Evolutionary conservation across 2,113 vertebrate genomes (phyloP).

Genomic region (Toxostoma redivivum): DNA sequence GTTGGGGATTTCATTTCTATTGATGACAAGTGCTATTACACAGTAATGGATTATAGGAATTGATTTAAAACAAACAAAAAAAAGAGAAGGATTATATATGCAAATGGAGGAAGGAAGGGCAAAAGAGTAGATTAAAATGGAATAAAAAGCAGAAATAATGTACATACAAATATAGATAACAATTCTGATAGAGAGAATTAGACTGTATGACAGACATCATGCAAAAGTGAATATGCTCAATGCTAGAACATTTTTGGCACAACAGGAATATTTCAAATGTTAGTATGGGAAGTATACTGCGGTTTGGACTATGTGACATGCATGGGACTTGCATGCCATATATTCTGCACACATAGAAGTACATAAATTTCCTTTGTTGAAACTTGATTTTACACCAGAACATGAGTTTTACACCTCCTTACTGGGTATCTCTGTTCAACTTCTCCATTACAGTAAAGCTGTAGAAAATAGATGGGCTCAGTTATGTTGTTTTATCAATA

Average conservation of each 20-base stretch:
- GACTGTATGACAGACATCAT: background rate
- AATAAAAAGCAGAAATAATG: background rate
- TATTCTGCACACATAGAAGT: background rate
- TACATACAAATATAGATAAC: accelerated
- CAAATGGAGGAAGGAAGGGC: background rate
- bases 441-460: background rate
- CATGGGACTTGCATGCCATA: background rate
- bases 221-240: background rate
- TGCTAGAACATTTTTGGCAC: background rate
- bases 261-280: background rate
- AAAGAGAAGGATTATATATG: slow-evolving; percentile 36
- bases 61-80: slow-evolving; percentile 38
- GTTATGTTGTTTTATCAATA: background rate
- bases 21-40: slow-evolving; percentile 51
- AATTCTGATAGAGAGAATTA: background rate
- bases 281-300: background rate
- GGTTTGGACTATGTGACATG: background rate
- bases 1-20: slow-evolving; percentile 44
- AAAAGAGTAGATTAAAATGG: background rate
- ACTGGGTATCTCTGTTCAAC: background rate
- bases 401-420: background rate
- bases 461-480: background rate
- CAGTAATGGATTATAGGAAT: slow-evolving; percentile 38
- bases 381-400: background rate
- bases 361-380: background rate